phyloP scores from a whole-genome alignment of 1,140 invertebrate species.

The Sycophaga agraensis region DNA sequence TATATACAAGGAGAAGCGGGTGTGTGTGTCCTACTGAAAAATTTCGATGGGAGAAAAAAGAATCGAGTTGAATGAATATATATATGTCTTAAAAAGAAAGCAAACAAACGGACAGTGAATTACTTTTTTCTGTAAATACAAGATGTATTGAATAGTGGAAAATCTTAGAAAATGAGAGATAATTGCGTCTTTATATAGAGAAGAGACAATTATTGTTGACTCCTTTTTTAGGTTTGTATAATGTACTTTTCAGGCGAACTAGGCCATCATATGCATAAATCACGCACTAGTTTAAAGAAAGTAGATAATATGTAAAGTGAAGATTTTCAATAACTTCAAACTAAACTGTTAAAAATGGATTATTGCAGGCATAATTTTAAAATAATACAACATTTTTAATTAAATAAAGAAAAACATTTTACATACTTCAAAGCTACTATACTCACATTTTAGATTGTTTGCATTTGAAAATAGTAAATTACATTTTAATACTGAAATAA shows the following conservation, averaged over 20 bases:
- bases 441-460: no score
- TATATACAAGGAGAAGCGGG: not conserved
- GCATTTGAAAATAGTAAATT: no score
- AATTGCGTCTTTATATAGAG: not conserved
- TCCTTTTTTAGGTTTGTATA: slow-evolving; percentile 7
- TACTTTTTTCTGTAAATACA: slow-evolving; percentile 14
- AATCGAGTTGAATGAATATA: not conserved
- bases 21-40: slow-evolving; percentile 12
- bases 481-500: no score
- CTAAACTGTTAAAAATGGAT: no score
- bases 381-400: no score
- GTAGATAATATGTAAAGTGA: slow-evolving; percentile 26
- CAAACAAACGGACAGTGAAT: not conserved
- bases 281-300: no score
- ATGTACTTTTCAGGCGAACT: not conserved
- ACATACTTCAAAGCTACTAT: no score
- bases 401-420: no score
- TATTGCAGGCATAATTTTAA: no score
- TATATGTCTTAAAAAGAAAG: not conserved
- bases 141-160: not conserved
- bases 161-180: not conserved
- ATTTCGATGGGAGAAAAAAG: slow-evolving; percentile 14
- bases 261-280: no score
- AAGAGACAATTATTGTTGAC: slow-evolving; percentile 5
- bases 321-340: no score